Percentiles rank a stretch among this genome's conserved stretches.
Conservation (phyloP, 2,888 invertebrate species). For the Ophion ellenae region DNA sequence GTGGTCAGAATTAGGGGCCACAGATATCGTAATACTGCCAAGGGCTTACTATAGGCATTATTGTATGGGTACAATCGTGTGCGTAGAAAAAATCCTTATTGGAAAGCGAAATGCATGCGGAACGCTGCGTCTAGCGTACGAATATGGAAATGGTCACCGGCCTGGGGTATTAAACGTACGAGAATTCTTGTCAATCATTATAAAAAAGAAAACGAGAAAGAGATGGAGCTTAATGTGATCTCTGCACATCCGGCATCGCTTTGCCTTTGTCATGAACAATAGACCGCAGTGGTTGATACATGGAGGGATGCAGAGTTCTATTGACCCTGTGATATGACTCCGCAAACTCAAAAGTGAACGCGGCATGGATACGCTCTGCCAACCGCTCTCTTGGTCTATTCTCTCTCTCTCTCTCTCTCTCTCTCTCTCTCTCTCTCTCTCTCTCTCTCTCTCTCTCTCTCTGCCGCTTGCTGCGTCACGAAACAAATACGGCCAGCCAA, state of each 20-base stretch:
- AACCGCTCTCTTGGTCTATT: conserved; percentile 57
- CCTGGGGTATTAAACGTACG: too few species aligned
- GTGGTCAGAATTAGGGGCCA: too few species aligned
- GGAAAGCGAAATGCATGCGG: too few species aligned
- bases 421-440: too few species aligned
- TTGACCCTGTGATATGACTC: conserved; percentile 68
- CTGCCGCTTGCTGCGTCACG: conserved; percentile 81
- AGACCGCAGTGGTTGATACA: conserved; percentile 25
- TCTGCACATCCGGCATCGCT: conserved; percentile 28
- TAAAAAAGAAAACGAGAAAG: background rate
- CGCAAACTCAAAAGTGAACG: conserved; percentile 59
- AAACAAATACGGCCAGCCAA: conserved; percentile 81
- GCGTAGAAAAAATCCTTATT: too few species aligned
- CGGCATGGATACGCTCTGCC: conserved; percentile 38
- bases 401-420: background rate
- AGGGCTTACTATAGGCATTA: too few species aligned
- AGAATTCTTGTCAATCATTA: too few species aligned
- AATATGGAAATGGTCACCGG: background rate
- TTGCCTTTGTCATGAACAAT: conserved; percentile 34
- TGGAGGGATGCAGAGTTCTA: conserved; percentile 54
- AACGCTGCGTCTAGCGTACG: background rate
- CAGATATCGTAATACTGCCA: too few species aligned
- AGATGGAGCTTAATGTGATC: background rate
- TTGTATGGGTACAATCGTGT: too few species aligned
- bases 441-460: too few species aligned